Conservation (phyloP, 2,113 vertebrate species). For the Gracilinanus agilis region DNA sequence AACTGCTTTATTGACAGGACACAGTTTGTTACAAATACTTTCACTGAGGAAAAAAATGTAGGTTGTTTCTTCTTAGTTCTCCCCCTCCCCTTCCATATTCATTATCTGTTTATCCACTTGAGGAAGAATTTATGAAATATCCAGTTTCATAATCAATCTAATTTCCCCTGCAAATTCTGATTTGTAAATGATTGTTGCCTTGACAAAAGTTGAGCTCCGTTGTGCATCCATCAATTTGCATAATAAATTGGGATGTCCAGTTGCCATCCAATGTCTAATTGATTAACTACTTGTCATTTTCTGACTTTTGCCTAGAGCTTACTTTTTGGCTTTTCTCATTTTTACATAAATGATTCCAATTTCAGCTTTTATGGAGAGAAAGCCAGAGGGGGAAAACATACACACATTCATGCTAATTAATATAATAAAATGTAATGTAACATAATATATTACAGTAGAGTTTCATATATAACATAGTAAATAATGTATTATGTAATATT, state of each 20-base stretch:
- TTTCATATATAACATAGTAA: not conserved
- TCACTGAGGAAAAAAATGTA: conserved; percentile 4
- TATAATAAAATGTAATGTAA: not conserved
- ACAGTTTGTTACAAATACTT: conserved; percentile 16
- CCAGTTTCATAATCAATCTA: conserved; percentile 58
- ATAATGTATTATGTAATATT: not conserved
- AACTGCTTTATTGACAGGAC: conserved; percentile 1
- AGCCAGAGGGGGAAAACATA: not conserved
- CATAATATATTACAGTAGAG: not conserved
- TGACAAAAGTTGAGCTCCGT: conserved; percentile 43
- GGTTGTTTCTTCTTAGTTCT: not conserved
- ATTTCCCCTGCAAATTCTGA: conserved; percentile 47
- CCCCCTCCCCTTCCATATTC: not conserved
- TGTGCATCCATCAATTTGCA: conserved; percentile 45
- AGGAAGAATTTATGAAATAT: conserved; percentile 64
- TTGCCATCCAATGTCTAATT: conserved; percentile 59
- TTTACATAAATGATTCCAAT: conserved; percentile 36
- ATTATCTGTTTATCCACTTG: conserved; percentile 61
- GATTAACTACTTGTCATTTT: conserved; percentile 61
- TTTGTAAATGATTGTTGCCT: conserved; percentile 60
- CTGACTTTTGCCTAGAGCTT: conserved; percentile 35
- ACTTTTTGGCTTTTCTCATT: conserved; percentile 24
- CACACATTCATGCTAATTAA: not conserved
- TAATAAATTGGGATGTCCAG: conserved; percentile 34
- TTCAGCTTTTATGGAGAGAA: conserved; percentile 38